Evolutionary conservation across 2,888 invertebrate genomes (phyloP), one percentile per base, ranked within the genome.

Genomic region (Chloromyia formosa): DNA sequence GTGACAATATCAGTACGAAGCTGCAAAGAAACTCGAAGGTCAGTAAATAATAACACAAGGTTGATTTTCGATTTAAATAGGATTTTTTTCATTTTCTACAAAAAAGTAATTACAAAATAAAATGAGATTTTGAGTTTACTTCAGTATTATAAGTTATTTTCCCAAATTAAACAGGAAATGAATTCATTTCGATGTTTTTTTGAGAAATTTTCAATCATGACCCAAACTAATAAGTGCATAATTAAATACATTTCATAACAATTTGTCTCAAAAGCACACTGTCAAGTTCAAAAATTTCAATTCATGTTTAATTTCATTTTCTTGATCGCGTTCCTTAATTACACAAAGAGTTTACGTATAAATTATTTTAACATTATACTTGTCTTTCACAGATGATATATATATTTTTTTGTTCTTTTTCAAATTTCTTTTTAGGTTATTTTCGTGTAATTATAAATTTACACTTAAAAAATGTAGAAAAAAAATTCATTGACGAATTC

Each of bases 21-120:
- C n/a, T n/a, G n/a, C n/a, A n/a, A n/a, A n/a, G n/a, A n/a, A n/a
- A n/a, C n/a, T n/a, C n/a, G n/a, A n/a, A n/a, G n/a, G n/a, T n/a
- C n/a, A n/a, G 40, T 1, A 56, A 58, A 58, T 40, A 71, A 35
- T 56, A 69, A 16, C 27, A 42, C 56, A 53, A 42, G 2, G 2
- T 35, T 35, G 2, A 40, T 14, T 7, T 69, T 71, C 71, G 23
- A 20, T 71, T 71, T 71, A 56, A 71, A 71, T 71, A 42, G 16
- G 1, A 7, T 66, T 49, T 66, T 66, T 66, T 71, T 71, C 71
- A 71, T 71, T 71, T 71, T 71, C 71, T 71, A 71, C 71, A 71
- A 71, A 71, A 69, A 42, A 20, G 10, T 54, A 58, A 71, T 71
- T 71, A 71, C 71, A 71, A 71, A 58, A 71, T 71, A 49, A 22